A percentile compares a stretch with the other conserved stretches of the same genome.
Conservation (phyloP, 2,797 vertebrate genomes). For the Apogon talboti region DNA sequence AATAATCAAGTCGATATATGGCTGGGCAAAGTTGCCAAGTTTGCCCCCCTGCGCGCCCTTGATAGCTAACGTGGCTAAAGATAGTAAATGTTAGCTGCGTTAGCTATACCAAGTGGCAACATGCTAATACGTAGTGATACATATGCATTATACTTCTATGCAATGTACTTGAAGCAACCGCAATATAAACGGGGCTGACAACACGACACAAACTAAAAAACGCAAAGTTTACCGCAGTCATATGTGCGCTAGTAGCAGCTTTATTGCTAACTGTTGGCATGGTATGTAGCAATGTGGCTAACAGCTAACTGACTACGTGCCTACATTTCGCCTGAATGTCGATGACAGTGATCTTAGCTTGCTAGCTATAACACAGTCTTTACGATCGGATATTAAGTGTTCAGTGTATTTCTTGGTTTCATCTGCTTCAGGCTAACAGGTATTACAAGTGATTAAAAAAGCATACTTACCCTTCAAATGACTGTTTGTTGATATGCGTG, state of each 20-base stretch:
- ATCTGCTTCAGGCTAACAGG: fast-evolving
- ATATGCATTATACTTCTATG: neutral
- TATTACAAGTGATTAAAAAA: neutral
- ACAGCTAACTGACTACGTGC: conserved; percentile 29
- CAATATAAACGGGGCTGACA: fast-evolving
- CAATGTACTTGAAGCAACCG: neutral
- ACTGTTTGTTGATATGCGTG: conserved; percentile 61
- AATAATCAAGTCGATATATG: neutral
- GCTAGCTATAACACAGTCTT: conserved; percentile 26
- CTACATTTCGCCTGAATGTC: conserved; percentile 37
- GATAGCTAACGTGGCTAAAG: conserved; percentile 44
- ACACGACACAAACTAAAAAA: fast-evolving
- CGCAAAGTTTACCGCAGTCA: conserved; percentile 2
- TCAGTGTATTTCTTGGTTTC: no score
- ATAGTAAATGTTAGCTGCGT: conserved; percentile 18
- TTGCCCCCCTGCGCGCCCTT: conserved; percentile 51
- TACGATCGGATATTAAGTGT: neutral
- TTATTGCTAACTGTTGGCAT: conserved; percentile 38
- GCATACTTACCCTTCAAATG: conserved; percentile 77
- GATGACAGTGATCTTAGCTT: conserved; percentile 49
- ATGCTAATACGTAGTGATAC: neutral
- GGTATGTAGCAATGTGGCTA: conserved; percentile 57
- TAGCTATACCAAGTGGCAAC: neutral
- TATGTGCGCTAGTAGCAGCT: conserved; percentile 36
- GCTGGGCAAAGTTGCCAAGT: conserved; percentile 48